phyloP scores from a whole-genome alignment of 2,113 vertebrate genomes.

The Donacobius atricapilla region DNA sequence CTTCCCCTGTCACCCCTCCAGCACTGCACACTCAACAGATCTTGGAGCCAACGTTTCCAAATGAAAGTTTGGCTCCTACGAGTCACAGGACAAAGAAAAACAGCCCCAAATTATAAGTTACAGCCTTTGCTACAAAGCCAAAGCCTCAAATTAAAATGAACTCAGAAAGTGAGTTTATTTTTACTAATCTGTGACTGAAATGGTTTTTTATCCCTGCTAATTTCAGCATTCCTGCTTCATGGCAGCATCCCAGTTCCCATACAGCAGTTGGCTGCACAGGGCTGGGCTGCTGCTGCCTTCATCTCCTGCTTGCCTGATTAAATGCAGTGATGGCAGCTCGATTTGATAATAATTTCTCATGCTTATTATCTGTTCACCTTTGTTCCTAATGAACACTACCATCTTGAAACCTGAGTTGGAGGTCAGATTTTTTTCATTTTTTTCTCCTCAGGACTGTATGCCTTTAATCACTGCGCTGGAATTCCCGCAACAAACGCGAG shows the following conservation, averaged over 20 bases:
- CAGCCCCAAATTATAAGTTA: background rate
- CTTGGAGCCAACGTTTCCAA: rapidly evolving
- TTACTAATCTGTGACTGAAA: background rate
- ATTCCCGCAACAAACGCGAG: background rate
- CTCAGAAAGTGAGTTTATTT: background rate
- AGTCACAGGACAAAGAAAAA: background rate
- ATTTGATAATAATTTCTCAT: background rate
- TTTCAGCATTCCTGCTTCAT: background rate
- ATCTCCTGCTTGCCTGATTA: background rate
- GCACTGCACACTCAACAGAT: rapidly evolving
- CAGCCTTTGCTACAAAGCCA: rapidly evolving
- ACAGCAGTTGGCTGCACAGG: rapidly evolving
- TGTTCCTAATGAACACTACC: background rate
- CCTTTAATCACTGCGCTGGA: background rate
- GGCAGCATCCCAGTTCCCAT: background rate
- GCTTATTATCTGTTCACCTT: background rate
- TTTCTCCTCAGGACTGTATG: background rate
- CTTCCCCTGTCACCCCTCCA: background rate
- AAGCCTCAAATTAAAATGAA: background rate
- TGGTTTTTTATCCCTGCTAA: too few species aligned
- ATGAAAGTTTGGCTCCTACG: background rate
- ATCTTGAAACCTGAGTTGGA: background rate
- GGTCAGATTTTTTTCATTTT: background rate
- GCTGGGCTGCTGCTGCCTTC: background rate
- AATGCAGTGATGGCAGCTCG: background rate